Percentiles rank a stretch among this genome's conserved stretches.
Conservation (phyloP, 2,888 invertebrate genomes). For the Crocallis elinguaria region DNA sequence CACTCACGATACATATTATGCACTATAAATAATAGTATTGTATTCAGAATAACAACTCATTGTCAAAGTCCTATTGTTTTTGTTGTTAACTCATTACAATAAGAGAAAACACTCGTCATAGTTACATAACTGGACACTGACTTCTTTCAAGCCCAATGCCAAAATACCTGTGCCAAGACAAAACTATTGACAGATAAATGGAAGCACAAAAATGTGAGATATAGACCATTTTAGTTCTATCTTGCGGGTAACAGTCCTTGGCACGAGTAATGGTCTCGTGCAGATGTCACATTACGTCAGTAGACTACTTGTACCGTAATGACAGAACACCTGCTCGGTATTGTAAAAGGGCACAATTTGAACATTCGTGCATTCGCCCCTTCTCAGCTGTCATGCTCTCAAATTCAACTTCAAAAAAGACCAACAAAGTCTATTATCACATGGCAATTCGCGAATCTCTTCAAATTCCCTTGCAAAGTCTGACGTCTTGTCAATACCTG, state of each 20-base stretch:
- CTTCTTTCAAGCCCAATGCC: not conserved
- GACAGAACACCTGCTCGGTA: not conserved
- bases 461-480: not conserved
- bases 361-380: not conserved
- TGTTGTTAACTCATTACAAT: constrained; percentile 5
- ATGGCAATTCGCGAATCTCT: not conserved
- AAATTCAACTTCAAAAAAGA: no score
- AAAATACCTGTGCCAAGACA: constrained; percentile 7
- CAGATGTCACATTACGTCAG: not conserved
- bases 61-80: constrained; percentile 1
- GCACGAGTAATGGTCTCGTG: not conserved
- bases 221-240: not conserved
- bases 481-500: not conserved
- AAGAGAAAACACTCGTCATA: not conserved
- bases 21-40: constrained; percentile 6
- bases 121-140: constrained; percentile 2
- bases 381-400: not conserved
- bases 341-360: not conserved
- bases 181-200: not conserved
- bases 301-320: no score
- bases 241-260: not conserved
- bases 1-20: not conserved
- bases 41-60: constrained; percentile 4
- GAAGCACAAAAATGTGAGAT: not conserved
- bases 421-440: not conserved